phyloP scores from a whole-genome alignment of 2,797 vertebrate species.

The Tamandua tetradactyla region DNA sequence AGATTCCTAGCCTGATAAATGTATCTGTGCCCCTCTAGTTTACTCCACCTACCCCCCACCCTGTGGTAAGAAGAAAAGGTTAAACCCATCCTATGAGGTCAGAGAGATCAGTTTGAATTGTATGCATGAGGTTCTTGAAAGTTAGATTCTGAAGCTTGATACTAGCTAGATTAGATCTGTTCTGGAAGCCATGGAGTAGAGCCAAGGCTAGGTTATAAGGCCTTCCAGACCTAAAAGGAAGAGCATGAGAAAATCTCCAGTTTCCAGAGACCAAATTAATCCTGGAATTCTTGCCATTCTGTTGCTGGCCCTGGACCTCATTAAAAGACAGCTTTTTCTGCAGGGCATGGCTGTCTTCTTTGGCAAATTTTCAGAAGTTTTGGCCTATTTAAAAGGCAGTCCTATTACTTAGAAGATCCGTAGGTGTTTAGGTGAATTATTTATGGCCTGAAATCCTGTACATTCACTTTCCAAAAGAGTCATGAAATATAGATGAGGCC shows the following conservation, averaged over 20 bases:
- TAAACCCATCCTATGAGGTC: background rate
- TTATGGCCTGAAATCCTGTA: slow-evolving; percentile 79
- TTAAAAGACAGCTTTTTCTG: slow-evolving; percentile 37
- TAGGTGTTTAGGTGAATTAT: slow-evolving; percentile 82
- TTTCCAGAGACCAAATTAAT: background rate
- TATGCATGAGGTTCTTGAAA: background rate
- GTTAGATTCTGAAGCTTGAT: background rate
- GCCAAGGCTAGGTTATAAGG: background rate
- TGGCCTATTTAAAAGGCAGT: slow-evolving; percentile 75
- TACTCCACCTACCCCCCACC: background rate
- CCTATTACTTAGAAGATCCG: slow-evolving; percentile 67
- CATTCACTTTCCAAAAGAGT: slow-evolving; percentile 80
- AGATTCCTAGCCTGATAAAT: background rate
- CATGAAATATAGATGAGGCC: slow-evolving; percentile 82
- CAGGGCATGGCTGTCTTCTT: background rate
- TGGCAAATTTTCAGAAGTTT: slow-evolving; percentile 69
- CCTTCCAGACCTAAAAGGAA: background rate
- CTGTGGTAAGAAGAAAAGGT: background rate
- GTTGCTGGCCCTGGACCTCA: background rate
- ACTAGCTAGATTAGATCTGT: background rate
- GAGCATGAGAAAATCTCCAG: background rate
- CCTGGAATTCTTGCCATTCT: background rate
- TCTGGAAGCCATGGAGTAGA: background rate
- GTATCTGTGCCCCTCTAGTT: background rate
- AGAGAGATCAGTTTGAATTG: background rate